Evolutionary conservation across 1,140 invertebrate genomes (phyloP).

Genomic region (Lerema accius): DNA sequence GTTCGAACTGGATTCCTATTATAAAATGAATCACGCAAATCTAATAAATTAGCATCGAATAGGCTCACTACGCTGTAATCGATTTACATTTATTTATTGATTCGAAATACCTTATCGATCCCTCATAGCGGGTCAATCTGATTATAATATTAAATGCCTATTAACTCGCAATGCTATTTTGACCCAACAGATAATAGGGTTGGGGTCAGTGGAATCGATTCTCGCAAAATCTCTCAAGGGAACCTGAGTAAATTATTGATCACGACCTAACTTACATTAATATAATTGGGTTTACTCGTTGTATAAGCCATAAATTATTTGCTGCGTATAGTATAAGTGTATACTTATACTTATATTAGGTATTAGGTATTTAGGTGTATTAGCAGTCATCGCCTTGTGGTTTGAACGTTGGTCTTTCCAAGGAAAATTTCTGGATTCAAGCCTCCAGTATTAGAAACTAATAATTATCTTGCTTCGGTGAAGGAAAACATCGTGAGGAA

Average conservation of each 20-base stretch:
- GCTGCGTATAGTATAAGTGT: too few relatives aligned
- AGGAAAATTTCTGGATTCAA: too few relatives aligned
- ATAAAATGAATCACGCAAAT: neutral
- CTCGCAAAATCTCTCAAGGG: conserved; percentile 17
- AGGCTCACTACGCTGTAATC: conserved; percentile 12
- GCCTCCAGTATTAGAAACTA: too few relatives aligned
- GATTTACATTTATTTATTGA: conserved; percentile 29
- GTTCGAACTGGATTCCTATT: too few relatives aligned
- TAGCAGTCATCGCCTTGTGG: too few relatives aligned
- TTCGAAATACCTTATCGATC: conserved; percentile 19
- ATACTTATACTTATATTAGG: too few relatives aligned
- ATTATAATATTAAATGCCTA: conserved; percentile 31
- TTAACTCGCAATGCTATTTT: conserved; percentile 23
- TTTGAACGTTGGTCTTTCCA: too few relatives aligned
- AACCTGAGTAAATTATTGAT: conserved; percentile 9
- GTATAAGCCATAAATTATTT: too few relatives aligned
- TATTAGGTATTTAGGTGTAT: too few relatives aligned
- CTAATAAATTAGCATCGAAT: conserved; percentile 25
- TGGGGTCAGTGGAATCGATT: conserved; percentile 21
- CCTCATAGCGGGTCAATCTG: conserved; percentile 15
- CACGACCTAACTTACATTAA: conserved; percentile 16
- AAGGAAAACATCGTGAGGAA: too few relatives aligned
- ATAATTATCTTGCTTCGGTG: too few relatives aligned
- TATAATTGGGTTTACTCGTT: too few relatives aligned
- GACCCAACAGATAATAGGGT: conserved; percentile 17